Evolutionary conservation across 1,140 invertebrate genomes (phyloP).

Genomic region (Panagrolaimus sp.): DNA sequence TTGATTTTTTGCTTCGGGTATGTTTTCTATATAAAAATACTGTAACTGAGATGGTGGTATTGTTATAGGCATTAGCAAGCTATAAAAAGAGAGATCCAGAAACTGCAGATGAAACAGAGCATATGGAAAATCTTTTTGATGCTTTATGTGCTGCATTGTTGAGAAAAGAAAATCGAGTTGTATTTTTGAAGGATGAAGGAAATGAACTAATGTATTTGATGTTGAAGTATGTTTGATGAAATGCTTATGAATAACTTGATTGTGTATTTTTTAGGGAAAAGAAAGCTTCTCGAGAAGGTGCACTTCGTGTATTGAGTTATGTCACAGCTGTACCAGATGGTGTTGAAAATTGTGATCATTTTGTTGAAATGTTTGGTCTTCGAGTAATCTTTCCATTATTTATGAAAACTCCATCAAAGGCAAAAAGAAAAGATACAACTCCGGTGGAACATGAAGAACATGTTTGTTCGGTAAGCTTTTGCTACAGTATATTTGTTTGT

Average conservation of each 20-base stretch:
- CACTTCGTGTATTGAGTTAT: conserved; percentile 90
- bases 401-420: conserved; percentile 92
- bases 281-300: conserved; percentile 89
- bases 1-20: conserved; percentile 76
- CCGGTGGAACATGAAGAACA: conserved; percentile 83
- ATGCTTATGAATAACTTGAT: conserved; percentile 18
- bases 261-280: conserved; percentile 71
- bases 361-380: conserved; percentile 93
- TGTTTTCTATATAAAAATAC: no score
- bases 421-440: conserved; percentile 75
- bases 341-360: conserved; percentile 91
- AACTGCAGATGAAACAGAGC: conserved; percentile 84
- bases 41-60: no score
- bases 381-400: conserved; percentile 93
- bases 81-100: conserved; percentile 90
- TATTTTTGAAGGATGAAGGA: conserved; percentile 86
- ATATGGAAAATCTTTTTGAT: conserved; percentile 98
- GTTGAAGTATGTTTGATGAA: conserved; percentile 68
- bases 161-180: conserved; percentile 73
- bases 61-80: conserved; percentile 65
- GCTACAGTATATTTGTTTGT: no score
- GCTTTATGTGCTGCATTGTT: conserved; percentile 86
- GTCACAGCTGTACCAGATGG: conserved; percentile 87
- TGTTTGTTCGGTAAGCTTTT: conserved; percentile 24
- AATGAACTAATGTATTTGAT: conserved; percentile 93